Conservation (phyloP, 1,140 invertebrate species). For the Ceratosolen solmsi region DNA sequence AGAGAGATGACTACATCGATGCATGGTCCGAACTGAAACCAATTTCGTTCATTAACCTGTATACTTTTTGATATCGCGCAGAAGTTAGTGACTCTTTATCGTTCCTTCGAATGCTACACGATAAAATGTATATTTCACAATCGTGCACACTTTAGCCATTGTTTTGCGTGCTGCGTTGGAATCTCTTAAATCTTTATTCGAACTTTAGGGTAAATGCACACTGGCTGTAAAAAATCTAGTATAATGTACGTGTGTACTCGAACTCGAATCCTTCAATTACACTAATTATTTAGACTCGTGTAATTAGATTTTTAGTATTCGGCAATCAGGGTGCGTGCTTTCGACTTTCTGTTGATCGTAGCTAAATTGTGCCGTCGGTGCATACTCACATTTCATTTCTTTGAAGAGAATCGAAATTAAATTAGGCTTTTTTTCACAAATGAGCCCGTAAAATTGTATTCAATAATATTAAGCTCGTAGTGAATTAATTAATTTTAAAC, state of each 20-base stretch:
- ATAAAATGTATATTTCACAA: neutral
- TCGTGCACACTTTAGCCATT: neutral
- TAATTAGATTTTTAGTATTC: neutral
- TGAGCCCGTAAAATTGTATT: neutral
- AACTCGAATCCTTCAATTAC: too few relatives aligned
- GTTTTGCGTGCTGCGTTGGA: neutral
- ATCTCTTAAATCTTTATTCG: neutral
- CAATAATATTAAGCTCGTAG: neutral
- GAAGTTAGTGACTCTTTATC: neutral
- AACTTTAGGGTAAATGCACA: conserved; percentile 26
- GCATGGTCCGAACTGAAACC: neutral
- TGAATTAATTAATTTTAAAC: neutral
- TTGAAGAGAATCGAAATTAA: neutral
- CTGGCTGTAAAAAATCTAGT: neutral
- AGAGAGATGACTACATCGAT: neutral
- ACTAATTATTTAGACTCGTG: neutral
- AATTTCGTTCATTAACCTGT: neutral
- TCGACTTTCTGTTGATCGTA: neutral
- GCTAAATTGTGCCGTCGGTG: neutral
- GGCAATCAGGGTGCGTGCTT: neutral
- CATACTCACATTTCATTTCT: neutral
- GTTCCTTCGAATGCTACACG: neutral
- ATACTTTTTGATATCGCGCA: neutral
- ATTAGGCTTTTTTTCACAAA: neutral
- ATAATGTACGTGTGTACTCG: neutral